A percentile compares a stretch with the other conserved stretches of the same genome.
phyloP scores from a whole-genome alignment of 2,797 vertebrate species.

The Pampus argenteus region DNA sequence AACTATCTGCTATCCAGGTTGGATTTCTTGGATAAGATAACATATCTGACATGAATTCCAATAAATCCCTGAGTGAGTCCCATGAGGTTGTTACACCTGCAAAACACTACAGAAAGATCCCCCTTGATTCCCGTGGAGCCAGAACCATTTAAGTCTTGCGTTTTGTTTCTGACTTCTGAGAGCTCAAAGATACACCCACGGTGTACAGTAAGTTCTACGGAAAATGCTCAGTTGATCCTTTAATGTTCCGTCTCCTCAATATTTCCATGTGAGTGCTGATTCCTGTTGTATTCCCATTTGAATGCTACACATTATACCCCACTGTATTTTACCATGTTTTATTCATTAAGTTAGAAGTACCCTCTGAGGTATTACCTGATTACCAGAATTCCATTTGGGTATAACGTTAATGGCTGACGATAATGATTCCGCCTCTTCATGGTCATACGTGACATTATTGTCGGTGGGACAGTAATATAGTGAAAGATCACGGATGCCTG shows the following conservation, averaged over 20 bases:
- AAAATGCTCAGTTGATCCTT: not conserved
- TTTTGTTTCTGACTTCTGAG: slow-evolving; percentile 6
- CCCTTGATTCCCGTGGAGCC: slow-evolving; percentile 5
- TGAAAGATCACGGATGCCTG: too few species aligned
- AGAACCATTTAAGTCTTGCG: not conserved
- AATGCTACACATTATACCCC: not conserved
- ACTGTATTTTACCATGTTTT: not conserved
- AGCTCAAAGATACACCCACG: not conserved
- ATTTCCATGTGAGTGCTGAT: not conserved
- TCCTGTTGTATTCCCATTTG: not conserved
- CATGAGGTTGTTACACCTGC: not conserved
- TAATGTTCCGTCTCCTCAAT: not conserved
- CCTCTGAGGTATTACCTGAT: not conserved
- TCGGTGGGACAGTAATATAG: too few species aligned
- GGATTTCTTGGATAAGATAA: slow-evolving; percentile 22
- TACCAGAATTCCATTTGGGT: too few species aligned
- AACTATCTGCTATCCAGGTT: not conserved
- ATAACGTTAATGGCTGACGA: too few species aligned
- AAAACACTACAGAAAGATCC: slow-evolving; percentile 15
- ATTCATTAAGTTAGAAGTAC: not conserved
- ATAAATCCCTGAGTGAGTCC: slow-evolving; percentile 19
- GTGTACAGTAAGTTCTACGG: not conserved
- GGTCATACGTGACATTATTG: too few species aligned
- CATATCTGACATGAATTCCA: slow-evolving; percentile 29
- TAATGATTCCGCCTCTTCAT: too few species aligned